phyloP scores from a whole-genome alignment of 2,113 vertebrate genomes.

The Thamnophis sirtalis region DNA sequence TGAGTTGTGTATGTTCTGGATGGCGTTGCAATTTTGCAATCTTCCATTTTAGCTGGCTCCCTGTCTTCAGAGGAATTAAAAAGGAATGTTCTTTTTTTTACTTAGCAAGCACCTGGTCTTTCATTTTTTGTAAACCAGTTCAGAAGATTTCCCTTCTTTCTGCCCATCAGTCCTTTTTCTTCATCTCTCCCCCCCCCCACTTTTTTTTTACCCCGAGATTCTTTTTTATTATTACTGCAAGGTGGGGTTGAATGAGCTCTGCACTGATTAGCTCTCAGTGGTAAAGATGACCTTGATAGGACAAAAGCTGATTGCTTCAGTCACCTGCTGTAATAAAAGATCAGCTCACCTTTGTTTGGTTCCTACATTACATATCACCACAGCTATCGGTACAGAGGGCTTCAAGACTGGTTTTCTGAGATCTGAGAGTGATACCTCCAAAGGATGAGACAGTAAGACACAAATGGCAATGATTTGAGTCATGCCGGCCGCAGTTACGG shows the following conservation, averaged over 20 bases:
- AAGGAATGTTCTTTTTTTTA: neutral
- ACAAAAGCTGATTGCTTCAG: neutral
- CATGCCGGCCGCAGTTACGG: neutral
- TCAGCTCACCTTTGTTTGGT: neutral
- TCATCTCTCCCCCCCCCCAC: neutral
- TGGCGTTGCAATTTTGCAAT: neutral
- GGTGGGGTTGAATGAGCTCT: neutral
- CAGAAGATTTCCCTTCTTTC: neutral
- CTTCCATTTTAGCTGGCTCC: neutral
- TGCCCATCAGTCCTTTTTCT: neutral
- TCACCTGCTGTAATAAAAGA: neutral
- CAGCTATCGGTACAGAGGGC: neutral
- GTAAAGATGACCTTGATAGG: neutral
- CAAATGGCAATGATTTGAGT: neutral
- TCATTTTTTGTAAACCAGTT: neutral
- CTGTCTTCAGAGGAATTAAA: neutral
- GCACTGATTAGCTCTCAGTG: neutral
- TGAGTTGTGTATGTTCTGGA: neutral
- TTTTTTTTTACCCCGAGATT: neutral
- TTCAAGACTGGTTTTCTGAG: rapidly evolving
- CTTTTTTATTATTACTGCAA: neutral
- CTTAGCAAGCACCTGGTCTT: neutral
- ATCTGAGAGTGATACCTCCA: neutral
- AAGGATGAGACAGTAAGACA: neutral
- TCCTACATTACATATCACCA: neutral